Percentiles rank a stretch among this genome's conserved stretches.
phyloP scores from a whole-genome alignment of 2,888 invertebrate species.

The Byasa hedistus region DNA sequence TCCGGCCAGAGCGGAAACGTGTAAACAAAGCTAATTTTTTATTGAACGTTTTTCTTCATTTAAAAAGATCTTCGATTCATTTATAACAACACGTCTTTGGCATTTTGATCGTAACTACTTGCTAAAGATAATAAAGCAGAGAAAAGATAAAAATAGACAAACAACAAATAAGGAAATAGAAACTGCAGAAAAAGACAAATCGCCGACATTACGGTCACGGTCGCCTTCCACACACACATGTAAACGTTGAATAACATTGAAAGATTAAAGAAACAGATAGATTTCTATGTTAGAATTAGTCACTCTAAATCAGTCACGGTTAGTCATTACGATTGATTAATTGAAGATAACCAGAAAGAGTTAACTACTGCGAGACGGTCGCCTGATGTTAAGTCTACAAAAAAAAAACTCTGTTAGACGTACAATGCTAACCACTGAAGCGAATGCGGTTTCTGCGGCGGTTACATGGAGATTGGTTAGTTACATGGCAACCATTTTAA shows the following conservation, averaged over 20 bases:
- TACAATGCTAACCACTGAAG: slow-evolving; percentile 14
- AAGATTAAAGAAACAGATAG: slow-evolving; percentile 8
- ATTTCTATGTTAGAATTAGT: slow-evolving; percentile 28
- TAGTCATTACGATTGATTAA: slow-evolving; percentile 27
- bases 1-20: no score
- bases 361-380: slow-evolving; percentile 19
- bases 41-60: no score
- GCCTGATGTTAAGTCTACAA: slow-evolving; percentile 24
- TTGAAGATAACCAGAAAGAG: slow-evolving; percentile 22
- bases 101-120: background rate
- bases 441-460: slow-evolving; percentile 7
- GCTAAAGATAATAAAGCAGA: slow-evolving; percentile 10
- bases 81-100: no score
- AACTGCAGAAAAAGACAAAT: slow-evolving; percentile 11
- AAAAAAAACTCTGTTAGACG: slow-evolving; percentile 10
- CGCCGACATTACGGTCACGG: slow-evolving; percentile 10
- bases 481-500: slow-evolving; percentile 16
- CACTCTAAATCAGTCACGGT: slow-evolving; percentile 27
- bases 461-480: slow-evolving; percentile 26
- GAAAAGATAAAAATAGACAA: slow-evolving; percentile 8
- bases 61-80: no score
- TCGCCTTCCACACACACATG: background rate
- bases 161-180: slow-evolving; percentile 17
- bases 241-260: slow-evolving; percentile 8
- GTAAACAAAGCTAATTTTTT: no score